Conservation (phyloP, 2,113 vertebrate species). For the Lathamus discolor region DNA sequence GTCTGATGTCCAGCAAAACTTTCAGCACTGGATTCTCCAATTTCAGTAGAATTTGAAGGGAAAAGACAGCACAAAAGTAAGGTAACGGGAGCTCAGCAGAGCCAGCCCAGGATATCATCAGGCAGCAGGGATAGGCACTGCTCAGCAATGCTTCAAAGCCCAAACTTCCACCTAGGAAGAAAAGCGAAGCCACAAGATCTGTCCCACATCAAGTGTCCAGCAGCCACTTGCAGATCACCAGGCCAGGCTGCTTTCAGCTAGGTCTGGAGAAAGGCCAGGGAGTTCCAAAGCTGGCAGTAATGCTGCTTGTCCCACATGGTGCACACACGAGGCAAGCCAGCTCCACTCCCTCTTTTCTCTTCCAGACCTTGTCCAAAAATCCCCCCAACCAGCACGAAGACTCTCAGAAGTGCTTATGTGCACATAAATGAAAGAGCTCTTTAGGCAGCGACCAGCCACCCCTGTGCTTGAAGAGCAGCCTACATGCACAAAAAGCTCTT, state of each 20-base stretch:
- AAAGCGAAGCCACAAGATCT: not conserved
- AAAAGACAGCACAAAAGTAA: not conserved
- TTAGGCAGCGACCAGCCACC: not conserved
- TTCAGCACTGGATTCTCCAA: not conserved
- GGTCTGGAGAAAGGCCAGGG: not conserved
- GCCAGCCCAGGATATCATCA: not conserved
- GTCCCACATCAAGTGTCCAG: not conserved
- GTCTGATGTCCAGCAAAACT: not conserved
- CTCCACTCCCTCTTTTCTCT: not conserved
- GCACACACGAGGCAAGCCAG: not conserved
- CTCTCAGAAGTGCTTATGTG: not conserved
- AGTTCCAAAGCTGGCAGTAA: not conserved
- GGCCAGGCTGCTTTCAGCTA: not conserved
- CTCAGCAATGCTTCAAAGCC: not conserved
- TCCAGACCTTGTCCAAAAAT: not conserved
- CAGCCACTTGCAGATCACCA: not conserved
- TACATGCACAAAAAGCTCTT: not conserved
- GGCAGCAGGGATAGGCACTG: not conserved
- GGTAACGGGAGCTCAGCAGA: not conserved
- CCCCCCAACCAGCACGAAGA: not conserved
- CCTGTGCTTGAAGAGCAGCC: not conserved
- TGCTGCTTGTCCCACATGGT: fast-evolving
- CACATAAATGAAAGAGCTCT: not conserved
- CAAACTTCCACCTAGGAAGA: fast-evolving
- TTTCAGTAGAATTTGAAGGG: not conserved